These are phyloP conservation scores for Eupristina koningsbergeri DNA, from an alignment of 1,140 invertebrate species.

Conservation along the genomic window DNA sequence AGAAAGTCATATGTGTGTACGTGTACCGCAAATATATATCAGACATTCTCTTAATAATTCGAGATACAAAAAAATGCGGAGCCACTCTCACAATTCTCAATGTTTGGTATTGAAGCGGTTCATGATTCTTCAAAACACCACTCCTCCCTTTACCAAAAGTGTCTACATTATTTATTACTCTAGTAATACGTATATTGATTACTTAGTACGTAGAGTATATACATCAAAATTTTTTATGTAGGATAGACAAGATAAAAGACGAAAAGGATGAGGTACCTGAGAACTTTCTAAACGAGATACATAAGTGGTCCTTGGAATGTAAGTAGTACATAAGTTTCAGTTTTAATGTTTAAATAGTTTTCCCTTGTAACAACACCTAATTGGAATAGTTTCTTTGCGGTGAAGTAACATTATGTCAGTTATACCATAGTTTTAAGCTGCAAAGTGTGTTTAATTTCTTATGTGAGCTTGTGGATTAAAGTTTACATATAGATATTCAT, in stretches of 20 bases:
- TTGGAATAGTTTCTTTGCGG: not conserved
- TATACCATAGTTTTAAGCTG: not conserved
- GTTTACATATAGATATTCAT: no score
- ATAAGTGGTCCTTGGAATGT: slow-evolving; percentile 93
- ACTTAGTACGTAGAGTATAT: not conserved
- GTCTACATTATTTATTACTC: not conserved
- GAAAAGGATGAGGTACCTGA: slow-evolving; percentile 80
- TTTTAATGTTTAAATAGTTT: not conserved
- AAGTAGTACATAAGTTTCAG: slow-evolving; percentile 67
- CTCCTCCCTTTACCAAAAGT: not conserved
- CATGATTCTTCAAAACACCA: not conserved
- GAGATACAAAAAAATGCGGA: not conserved
- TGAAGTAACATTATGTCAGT: not conserved
- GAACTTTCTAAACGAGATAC: slow-evolving; percentile 86
- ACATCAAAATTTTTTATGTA: slow-evolving; percentile 65
- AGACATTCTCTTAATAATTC: not conserved
- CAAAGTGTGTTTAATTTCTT: not conserved
- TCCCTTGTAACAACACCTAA: not conserved
- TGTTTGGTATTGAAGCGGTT: not conserved
- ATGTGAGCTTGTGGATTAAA: not conserved
- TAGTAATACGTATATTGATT: not conserved
- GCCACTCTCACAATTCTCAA: not conserved
- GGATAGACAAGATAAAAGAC: slow-evolving; percentile 80
- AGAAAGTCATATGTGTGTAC: not conserved
- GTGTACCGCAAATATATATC: not conserved